These are phyloP conservation scores for Aphidoletes aphidimyza DNA, from an alignment of 2,888 invertebrate species.

Conservation along the genomic window DNA sequence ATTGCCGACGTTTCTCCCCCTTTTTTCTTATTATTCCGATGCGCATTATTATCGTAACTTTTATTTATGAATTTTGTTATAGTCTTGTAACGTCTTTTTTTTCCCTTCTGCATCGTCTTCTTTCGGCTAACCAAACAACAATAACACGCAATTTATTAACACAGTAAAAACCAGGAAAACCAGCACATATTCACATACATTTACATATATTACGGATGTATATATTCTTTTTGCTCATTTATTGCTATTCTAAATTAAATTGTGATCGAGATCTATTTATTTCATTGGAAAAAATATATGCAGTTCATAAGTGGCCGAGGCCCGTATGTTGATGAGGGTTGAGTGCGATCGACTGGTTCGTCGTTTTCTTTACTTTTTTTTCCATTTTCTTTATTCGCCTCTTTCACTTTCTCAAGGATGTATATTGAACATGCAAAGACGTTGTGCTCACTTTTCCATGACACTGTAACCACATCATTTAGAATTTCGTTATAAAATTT, in stretches of 20 bases:
- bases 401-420: slow-evolving; percentile 54
- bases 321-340: slow-evolving; percentile 40
- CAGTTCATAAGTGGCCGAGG: neutral
- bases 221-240: neutral
- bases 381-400: neutral
- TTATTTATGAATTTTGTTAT: slow-evolving; percentile 43
- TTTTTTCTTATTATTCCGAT: slow-evolving; percentile 13
- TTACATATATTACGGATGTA: slow-evolving; percentile 43
- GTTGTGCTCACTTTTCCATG: slow-evolving; percentile 57
- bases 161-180: slow-evolving; percentile 20
- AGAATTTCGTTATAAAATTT: slow-evolving; percentile 19
- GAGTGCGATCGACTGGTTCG: slow-evolving; percentile 29
- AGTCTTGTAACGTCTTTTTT: slow-evolving; percentile 39
- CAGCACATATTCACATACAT: slow-evolving; percentile 52
- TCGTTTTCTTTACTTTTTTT: neutral
- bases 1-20: slow-evolving; percentile 22
- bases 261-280: slow-evolving; percentile 14
- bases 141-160: slow-evolving; percentile 51
- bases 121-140: slow-evolving; percentile 14
- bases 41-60: slow-evolving; percentile 41
- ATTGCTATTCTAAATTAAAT: slow-evolving; percentile 50
- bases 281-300: neutral
- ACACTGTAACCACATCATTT: slow-evolving; percentile 53
- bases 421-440: slow-evolving; percentile 58
- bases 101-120: neutral